Evolutionary conservation across 53 echinoderm and acorn worm species (phyloP).

Genomic region (Hippasteria phrygiana): DNA sequence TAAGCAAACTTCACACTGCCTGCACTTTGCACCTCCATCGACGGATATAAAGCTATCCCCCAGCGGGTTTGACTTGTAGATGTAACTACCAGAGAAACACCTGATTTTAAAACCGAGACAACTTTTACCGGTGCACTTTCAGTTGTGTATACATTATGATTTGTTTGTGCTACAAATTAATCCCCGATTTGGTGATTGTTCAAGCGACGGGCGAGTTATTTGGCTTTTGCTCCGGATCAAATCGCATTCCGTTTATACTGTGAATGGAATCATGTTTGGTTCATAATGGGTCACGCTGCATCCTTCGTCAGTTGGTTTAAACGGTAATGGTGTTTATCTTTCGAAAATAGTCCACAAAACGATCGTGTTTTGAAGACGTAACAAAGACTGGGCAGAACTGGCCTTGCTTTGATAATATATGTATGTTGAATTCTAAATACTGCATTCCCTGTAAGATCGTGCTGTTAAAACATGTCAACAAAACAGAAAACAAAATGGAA

Average conservation of each 20-base stretch:
- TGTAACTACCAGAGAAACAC: slow-evolving; percentile 18
- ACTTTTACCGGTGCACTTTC: background rate
- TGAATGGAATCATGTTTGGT: slow-evolving; percentile 1
- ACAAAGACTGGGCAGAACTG: background rate
- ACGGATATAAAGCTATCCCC: background rate
- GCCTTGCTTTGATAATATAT: no score
- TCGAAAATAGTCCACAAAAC: slow-evolving; percentile 12
- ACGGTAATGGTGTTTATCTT: slow-evolving; percentile 47
- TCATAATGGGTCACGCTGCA: background rate
- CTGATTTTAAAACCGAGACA: background rate
- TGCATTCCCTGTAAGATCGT: background rate
- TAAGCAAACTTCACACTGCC: slow-evolving; percentile 35
- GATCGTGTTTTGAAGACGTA: background rate
- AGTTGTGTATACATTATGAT: background rate
- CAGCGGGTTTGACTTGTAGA: background rate
- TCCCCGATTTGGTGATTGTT: background rate
- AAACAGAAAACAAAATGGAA: background rate
- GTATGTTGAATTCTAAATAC: background rate
- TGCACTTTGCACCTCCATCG: background rate
- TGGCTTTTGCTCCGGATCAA: background rate
- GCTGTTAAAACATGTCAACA: background rate
- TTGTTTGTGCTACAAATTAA: background rate
- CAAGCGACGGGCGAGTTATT: background rate
- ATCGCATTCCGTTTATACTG: background rate
- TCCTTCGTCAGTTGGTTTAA: slow-evolving; percentile 34